Percentiles rank a stretch among this genome's conserved stretches.
Conservation (phyloP, 2,113 vertebrate genomes). For the Pontoporia blainvillei region DNA sequence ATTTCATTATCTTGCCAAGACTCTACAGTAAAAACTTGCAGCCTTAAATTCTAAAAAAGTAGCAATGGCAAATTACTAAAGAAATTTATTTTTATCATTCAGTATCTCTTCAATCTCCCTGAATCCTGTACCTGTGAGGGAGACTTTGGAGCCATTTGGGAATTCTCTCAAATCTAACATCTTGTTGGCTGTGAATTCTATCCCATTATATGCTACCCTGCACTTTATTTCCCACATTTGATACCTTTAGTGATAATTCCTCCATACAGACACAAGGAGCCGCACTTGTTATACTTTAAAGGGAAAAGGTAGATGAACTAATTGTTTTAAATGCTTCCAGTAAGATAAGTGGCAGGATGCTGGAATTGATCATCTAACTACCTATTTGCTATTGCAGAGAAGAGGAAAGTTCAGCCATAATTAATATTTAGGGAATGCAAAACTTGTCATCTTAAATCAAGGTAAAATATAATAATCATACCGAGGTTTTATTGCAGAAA, state of each 20-base stretch:
- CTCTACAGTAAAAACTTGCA: not conserved
- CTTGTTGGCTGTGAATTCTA: conserved; percentile 49
- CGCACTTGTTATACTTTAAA: conserved; percentile 46
- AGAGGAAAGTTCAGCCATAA: conserved; percentile 73
- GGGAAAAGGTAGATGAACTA: conserved; percentile 72
- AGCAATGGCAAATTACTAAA: not conserved
- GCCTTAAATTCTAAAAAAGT: not conserved
- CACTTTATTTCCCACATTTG: conserved; percentile 50
- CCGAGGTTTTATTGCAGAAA: conserved; percentile 74
- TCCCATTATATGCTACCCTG: conserved; percentile 55
- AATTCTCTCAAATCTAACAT: conserved; percentile 53
- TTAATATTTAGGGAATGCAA: conserved; percentile 81
- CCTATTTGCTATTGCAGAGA: conserved; percentile 69
- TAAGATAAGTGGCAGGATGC: conserved; percentile 74
- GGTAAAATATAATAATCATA: conserved; percentile 78
- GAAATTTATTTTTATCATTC: not conserved
- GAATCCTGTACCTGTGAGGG: conserved; percentile 31
- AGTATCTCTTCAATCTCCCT: not conserved
- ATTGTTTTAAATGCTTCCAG: conserved; percentile 75
- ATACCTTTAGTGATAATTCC: conserved; percentile 36
- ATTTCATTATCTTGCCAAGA: not conserved
- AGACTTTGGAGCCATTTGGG: conserved; percentile 38
- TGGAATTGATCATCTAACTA: conserved; percentile 75
- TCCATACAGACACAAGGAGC: conserved; percentile 56
- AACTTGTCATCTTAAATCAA: conserved; percentile 81